These are phyloP conservation scores for Nyctibius grandis DNA, from an alignment of 2,797 vertebrate genomes.

Conservation along the genomic window DNA sequence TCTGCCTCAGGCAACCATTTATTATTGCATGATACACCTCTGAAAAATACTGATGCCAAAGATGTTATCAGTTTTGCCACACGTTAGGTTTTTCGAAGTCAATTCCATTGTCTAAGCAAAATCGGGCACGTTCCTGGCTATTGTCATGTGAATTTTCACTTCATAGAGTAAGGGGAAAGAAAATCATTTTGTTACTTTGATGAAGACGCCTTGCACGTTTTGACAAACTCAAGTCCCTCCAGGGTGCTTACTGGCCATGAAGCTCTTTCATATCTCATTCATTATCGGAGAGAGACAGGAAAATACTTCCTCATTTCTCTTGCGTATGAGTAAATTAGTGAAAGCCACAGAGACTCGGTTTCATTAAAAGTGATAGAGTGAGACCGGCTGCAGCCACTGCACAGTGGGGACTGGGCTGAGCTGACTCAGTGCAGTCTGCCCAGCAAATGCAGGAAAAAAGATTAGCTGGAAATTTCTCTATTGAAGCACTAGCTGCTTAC, in stretches of 20 bases:
- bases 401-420: slow-evolving; percentile 30
- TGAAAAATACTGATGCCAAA: slow-evolving; percentile 2
- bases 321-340: slow-evolving; percentile 66
- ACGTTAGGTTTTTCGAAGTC: background rate
- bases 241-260: slow-evolving; percentile 72
- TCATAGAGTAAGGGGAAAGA: slow-evolving; percentile 17
- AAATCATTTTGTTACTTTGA: slow-evolving; percentile 65
- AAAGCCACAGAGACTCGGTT: slow-evolving; percentile 63
- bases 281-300: slow-evolving; percentile 62
- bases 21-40: background rate
- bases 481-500: slow-evolving; percentile 41
- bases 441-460: slow-evolving; percentile 6
- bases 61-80: slow-evolving; percentile 22
- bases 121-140: slow-evolving; percentile 26
- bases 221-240: slow-evolving; percentile 69
- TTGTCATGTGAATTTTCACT: slow-evolving; percentile 56
- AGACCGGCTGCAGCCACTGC: slow-evolving; percentile 55
- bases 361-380: slow-evolving; percentile 73
- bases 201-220: slow-evolving; percentile 55
- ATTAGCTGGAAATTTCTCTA: slow-evolving; percentile 53
- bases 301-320: slow-evolving; percentile 66
- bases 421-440: slow-evolving; percentile 58
- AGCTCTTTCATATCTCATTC: slow-evolving; percentile 72
- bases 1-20: background rate
- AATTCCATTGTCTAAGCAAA: slow-evolving; percentile 51